phyloP scores from a whole-genome alignment of 2,888 invertebrate genomes.

The Temnothorax unifasciatus region DNA sequence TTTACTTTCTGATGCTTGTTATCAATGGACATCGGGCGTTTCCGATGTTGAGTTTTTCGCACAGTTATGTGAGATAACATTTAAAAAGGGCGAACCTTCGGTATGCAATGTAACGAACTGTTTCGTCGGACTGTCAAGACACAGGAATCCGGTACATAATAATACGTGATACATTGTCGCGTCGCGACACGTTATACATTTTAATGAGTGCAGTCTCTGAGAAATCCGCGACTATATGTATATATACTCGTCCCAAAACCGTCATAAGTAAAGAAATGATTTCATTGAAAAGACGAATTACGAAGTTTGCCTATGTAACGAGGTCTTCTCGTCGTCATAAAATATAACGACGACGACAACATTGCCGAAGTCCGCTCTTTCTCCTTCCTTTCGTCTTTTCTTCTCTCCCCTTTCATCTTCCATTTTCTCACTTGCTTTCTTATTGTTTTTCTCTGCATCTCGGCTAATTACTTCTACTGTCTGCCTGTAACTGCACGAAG shows the following conservation, averaged over 20 bases:
- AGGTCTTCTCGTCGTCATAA: slow-evolving; percentile 44
- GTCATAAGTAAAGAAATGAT: slow-evolving; percentile 51
- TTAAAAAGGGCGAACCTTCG: background rate
- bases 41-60: background rate
- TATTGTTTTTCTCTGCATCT: slow-evolving; percentile 57
- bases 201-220: slow-evolving; percentile 47
- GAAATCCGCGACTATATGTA: slow-evolving; percentile 16
- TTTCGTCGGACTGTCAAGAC: slow-evolving; percentile 13
- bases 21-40: background rate
- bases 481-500: slow-evolving; percentile 53
- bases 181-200: slow-evolving; percentile 42
- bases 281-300: slow-evolving; percentile 53
- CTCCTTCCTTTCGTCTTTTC: background rate
- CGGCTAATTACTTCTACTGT: slow-evolving; percentile 61
- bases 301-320: slow-evolving; percentile 46
- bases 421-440: slow-evolving; percentile 51
- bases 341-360: slow-evolving; percentile 50
- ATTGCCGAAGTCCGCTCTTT: slow-evolving; percentile 44
- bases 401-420: slow-evolving; percentile 9
- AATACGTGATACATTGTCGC: slow-evolving; percentile 14
- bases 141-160: slow-evolving; percentile 7
- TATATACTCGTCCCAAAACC: slow-evolving; percentile 6
- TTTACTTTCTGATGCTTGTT: slow-evolving; percentile 7
- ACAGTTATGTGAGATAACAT: slow-evolving; percentile 11
- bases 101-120: background rate